Percentiles rank a stretch among this genome's conserved stretches.
phyloP scores from a whole-genome alignment of 1,140 invertebrate species.

The Drosophila mojavensis region DNA sequence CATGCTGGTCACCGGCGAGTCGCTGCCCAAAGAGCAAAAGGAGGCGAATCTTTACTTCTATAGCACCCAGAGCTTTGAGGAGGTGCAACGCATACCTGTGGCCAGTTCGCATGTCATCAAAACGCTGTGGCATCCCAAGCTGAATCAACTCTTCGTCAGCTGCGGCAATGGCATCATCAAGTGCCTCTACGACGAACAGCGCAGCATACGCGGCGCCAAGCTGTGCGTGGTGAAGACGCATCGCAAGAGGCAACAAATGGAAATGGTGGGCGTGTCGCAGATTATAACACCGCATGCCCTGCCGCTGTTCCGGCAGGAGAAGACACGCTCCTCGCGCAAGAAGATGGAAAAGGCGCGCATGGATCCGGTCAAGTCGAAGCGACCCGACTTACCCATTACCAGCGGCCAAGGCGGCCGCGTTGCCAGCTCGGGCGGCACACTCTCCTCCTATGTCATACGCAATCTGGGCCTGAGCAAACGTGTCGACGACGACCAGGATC shows the following conservation, averaged over 20 bases:
- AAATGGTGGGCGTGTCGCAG: conserved; percentile 95
- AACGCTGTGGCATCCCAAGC: conserved; percentile 96
- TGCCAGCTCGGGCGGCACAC: conserved; percentile 96
- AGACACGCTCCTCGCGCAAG: conserved; percentile 94
- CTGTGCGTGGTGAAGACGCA: conserved; percentile 94
- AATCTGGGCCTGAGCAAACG: conserved; percentile 97
- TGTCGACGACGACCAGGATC: conserved; percentile 98
- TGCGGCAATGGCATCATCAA: conserved; percentile 96
- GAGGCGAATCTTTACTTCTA: conserved; percentile 93
- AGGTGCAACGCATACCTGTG: conserved; percentile 90
- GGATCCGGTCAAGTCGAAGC: conserved; percentile 95
- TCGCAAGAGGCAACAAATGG: conserved; percentile 91
- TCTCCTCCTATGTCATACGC: conserved; percentile 98
- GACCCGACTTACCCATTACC: conserved; percentile 99
- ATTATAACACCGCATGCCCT: conserved; percentile 99
- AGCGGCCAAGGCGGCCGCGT: conserved; percentile 94
- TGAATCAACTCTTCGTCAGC: conserved; percentile 98
- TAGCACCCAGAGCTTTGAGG: conserved; percentile 90
- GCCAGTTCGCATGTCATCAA: conserved; percentile 94
- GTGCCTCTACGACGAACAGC: conserved; percentile 94
- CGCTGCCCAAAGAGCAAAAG: conserved; percentile 89
- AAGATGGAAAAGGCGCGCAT: conserved; percentile 95
- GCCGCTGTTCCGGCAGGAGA: conserved; percentile 97
- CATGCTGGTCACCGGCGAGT: conserved; percentile 94
- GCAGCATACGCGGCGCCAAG: conserved; percentile 95